phyloP scores from a whole-genome alignment of 2,797 vertebrate genomes.

The Cirrhinus mrigala region DNA sequence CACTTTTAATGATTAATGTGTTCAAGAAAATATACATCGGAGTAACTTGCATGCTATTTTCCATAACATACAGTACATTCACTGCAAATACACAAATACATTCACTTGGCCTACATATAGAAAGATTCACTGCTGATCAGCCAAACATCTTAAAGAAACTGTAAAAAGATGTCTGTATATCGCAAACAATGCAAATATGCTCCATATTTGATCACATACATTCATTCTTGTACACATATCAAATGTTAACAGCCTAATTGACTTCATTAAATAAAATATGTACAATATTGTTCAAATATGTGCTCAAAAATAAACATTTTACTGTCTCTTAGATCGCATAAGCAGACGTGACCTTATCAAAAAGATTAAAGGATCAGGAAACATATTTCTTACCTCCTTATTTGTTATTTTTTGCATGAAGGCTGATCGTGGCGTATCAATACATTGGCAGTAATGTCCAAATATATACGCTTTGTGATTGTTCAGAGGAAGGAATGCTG shows the following conservation, averaged over 20 bases:
- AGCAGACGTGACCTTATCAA: neutral
- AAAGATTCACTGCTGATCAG: slow-evolving; percentile 10
- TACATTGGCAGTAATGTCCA: slow-evolving; percentile 14
- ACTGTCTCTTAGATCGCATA: neutral
- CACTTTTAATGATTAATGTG: slow-evolving; percentile 27
- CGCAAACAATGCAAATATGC: slow-evolving; percentile 9
- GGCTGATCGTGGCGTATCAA: slow-evolving; percentile 1
- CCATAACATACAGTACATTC: slow-evolving; percentile 40
- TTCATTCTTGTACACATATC: slow-evolving; percentile 3
- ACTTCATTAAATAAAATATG: neutral
- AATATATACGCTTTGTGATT: slow-evolving; percentile 15
- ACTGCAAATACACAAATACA: slow-evolving; percentile 28
- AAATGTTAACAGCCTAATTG: neutral
- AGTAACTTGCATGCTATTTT: slow-evolving; percentile 39
- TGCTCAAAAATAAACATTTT: slow-evolving; percentile 18
- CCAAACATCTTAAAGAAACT: neutral
- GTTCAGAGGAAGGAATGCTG: slow-evolving; percentile 8
- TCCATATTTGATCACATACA: neutral
- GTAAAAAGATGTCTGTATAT: neutral
- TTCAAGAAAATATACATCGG: slow-evolving; percentile 44
- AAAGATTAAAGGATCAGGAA: slow-evolving; percentile 18
- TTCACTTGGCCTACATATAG: slow-evolving; percentile 12
- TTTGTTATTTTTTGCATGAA: slow-evolving; percentile 25
- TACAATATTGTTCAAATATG: neutral
- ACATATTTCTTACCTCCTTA: neutral